Percentiles rank a stretch among this genome's conserved stretches.
Evolutionary conservation across 2,888 invertebrate genomes (phyloP).

Genomic region (Gymnoscelis rufifasciata): DNA sequence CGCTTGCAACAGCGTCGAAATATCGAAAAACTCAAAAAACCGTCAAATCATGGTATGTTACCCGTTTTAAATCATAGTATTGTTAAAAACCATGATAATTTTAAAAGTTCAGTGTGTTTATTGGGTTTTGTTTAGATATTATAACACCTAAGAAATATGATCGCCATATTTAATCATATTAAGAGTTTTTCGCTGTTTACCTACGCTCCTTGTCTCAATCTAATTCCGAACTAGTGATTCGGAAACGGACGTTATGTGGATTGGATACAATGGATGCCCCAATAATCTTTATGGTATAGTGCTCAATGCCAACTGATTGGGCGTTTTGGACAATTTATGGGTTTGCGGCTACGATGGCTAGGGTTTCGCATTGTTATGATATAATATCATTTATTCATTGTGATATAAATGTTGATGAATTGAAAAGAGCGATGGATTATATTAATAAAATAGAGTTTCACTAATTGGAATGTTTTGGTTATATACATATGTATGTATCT

Average conservation of each 20-base stretch:
- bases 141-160: too few species aligned
- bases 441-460: too few species aligned
- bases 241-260: constrained; percentile 18
- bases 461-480: too few species aligned
- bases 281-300: constrained; percentile 26
- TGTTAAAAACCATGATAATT: too few species aligned
- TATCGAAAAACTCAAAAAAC: too few species aligned
- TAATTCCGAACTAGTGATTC: constrained; percentile 17
- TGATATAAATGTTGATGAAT: background rate
- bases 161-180: background rate
- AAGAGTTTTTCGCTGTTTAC: constrained; percentile 1
- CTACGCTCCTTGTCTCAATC: constrained; percentile 2
- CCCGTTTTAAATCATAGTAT: too few species aligned
- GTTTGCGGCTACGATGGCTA: background rate
- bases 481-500: too few species aligned
- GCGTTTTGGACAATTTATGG: constrained; percentile 23
- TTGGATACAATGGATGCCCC: constrained; percentile 25
- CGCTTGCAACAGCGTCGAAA: too few species aligned
- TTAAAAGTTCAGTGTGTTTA: too few species aligned
- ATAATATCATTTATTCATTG: background rate
- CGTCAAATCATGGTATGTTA: too few species aligned
- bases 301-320: constrained; percentile 27
- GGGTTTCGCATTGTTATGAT: constrained; percentile 6
- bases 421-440: too few species aligned
- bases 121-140: too few species aligned